Base-by-base conservation (phyloP, 1,140 invertebrate species). In the Periplaneta americana region DNA sequence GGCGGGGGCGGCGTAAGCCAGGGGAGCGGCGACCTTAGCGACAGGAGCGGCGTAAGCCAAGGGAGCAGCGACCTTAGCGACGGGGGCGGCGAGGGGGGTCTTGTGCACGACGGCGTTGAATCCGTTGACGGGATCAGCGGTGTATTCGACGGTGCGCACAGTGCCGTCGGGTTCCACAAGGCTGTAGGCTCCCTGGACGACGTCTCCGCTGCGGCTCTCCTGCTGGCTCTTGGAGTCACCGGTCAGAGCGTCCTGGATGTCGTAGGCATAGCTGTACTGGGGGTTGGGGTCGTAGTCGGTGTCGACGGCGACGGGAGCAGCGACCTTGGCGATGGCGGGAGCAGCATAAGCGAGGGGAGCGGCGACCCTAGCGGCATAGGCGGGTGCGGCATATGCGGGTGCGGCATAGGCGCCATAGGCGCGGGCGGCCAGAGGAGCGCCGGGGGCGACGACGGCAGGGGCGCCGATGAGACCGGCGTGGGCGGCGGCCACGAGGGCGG, bases 221-320 rank as follows among this genome's bases (percentile, higher is more conserved):
- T 83, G 77, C 35, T 84, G 84, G 39, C 35, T 78, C 77, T 85
- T 85, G 80, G 83, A 77, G 75, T 85, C 84, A 35, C 85, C 84
- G 15, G 84, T 85, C 35, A 84, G 77, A n/a, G 88, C 86, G 82
- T 94, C 93, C 48, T 92, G 91, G 0, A 94, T 92, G 57, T 91
- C 90, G 85, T 93, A 93, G 4, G 89, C 89, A 84, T 91, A 93
- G 80, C 90, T 88, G 86, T 92, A 93, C 80, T 92, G 91, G 0
- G 92, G 91, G 75, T 81, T 37, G 75, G 75, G 75, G 80, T 81
- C 80, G 80, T 34, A 81, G 80, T 77, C 74, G 74, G 80, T 78
- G 33, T 77, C 74, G 33, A 81, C n/a, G n/a, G n/a, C n/a, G n/a
- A n/a, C n/a, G n/a, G n/a, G n/a, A n/a, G n/a, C n/a, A n/a, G n/a